phyloP scores from a whole-genome alignment of 2,888 invertebrate species.

The Cacoxenus indagator region DNA sequence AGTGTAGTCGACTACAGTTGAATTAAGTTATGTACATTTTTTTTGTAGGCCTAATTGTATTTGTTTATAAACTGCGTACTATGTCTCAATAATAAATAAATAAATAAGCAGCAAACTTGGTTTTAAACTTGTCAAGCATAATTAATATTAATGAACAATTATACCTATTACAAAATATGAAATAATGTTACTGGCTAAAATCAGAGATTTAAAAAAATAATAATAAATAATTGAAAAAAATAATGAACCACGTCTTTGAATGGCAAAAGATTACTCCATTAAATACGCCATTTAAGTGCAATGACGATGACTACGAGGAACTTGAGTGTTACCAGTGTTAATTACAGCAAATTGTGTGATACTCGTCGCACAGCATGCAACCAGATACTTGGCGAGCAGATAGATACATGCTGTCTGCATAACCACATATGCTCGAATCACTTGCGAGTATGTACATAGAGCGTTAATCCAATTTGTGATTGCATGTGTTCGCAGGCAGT shows the following conservation, averaged over 20 bases:
- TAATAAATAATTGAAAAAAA: too few relatives aligned
- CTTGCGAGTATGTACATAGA: background rate
- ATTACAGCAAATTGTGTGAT: constrained; percentile 19
- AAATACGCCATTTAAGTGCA: constrained; percentile 60
- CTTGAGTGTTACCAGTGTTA: background rate
- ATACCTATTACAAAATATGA: background rate
- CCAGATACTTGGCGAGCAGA: background rate
- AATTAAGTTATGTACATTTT: background rate
- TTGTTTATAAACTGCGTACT: background rate
- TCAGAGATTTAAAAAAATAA: background rate
- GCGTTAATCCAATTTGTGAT: constrained; percentile 20
- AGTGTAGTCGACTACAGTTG: background rate
- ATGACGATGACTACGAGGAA: constrained; percentile 16
- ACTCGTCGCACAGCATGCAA: background rate
- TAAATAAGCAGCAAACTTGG: background rate
- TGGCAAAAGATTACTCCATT: constrained; percentile 53
- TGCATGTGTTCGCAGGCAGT: background rate
- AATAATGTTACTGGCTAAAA: constrained; percentile 1
- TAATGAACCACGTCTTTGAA: too few relatives aligned
- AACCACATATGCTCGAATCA: background rate
- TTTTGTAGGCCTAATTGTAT: background rate
- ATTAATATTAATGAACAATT: background rate
- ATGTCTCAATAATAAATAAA: background rate
- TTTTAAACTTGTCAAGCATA: background rate
- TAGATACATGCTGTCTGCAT: background rate